Percentiles rank a stretch among this genome's conserved stretches.
Evolutionary conservation across 2,888 invertebrate genomes (phyloP).

Genomic region (Acleris cristana): DNA sequence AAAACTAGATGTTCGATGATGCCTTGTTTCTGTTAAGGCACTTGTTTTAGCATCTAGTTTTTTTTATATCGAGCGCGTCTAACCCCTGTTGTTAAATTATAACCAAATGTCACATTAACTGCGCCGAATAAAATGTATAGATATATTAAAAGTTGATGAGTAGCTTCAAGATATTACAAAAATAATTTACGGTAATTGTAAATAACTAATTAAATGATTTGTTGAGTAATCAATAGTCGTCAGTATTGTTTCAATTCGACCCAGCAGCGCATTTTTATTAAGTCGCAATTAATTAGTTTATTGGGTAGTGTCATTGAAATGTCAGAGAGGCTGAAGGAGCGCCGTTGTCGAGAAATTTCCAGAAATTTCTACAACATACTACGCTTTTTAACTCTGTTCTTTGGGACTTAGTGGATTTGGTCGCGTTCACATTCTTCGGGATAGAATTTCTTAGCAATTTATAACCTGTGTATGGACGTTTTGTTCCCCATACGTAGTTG

Average conservation of each 20-base stretch:
- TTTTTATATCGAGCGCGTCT: background rate
- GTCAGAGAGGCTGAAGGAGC: background rate
- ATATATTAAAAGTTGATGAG: conserved; percentile 33
- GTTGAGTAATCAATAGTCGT: conserved; percentile 8
- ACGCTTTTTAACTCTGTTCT: too few relatives aligned
- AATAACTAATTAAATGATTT: conserved; percentile 21
- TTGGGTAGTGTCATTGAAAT: background rate
- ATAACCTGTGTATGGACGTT: too few relatives aligned
- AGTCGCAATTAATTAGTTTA: background rate
- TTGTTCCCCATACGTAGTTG: too few relatives aligned
- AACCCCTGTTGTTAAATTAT: conserved; percentile 2
- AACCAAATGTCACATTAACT: conserved; percentile 18
- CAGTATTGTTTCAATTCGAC: background rate
- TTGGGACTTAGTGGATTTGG: too few relatives aligned
- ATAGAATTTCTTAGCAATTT: too few relatives aligned
- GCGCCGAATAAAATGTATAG: conserved; percentile 18
- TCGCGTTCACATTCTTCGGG: too few relatives aligned
- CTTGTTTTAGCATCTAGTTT: conserved; percentile 5
- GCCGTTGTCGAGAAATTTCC: background rate
- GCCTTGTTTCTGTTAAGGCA: conserved; percentile 1
- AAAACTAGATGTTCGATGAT: background rate
- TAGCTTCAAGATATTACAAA: conserved; percentile 27
- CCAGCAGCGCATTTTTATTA: background rate
- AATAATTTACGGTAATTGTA: conserved; percentile 20
- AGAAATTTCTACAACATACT: background rate